Evolutionary conservation across 2,797 vertebrate genomes (phyloP).

Genomic region (Menidia menidia): DNA sequence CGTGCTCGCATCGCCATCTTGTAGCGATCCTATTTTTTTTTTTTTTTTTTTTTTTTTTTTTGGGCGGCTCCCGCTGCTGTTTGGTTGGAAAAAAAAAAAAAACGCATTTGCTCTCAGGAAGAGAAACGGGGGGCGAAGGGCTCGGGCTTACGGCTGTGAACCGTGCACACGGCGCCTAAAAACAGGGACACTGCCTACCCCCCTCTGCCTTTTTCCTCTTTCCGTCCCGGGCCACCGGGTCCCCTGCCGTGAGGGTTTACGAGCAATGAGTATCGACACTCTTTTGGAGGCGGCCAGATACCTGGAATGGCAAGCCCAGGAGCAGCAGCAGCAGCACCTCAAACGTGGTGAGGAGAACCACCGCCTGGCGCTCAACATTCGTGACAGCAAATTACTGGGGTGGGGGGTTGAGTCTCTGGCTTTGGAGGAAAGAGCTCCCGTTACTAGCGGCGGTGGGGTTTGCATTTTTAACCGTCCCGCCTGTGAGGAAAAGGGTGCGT

Average conservation of each 20-base stretch:
- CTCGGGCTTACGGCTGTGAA: constrained; percentile 39
- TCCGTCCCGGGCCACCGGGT: constrained; percentile 76
- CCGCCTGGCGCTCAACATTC: constrained; percentile 20
- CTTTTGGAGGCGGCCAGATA: constrained; percentile 96
- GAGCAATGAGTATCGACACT: constrained; percentile 97
- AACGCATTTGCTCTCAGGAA: constrained; percentile 29
- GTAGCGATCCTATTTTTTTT: constrained; percentile 89
- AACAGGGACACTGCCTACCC: constrained; percentile 55
- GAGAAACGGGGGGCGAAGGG: constrained; percentile 26
- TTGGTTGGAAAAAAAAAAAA: constrained; percentile 54
- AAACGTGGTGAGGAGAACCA: constrained; percentile 89
- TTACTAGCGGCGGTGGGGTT: constrained; percentile 25
- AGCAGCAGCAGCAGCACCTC: constrained; percentile 92
- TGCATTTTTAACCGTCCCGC: constrained; percentile 52
- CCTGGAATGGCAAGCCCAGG: constrained; percentile 97
- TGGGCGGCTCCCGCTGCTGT: too few species aligned
- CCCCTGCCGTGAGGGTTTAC: constrained; percentile 67
- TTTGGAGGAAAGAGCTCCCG: constrained; percentile 5
- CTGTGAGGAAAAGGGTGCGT: constrained; percentile 29
- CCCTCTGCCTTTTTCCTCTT: constrained; percentile 59
- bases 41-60: constrained; percentile 31
- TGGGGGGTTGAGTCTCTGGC: not conserved
- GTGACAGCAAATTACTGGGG: constrained; percentile 5
- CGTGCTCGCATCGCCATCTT: constrained; percentile 98
- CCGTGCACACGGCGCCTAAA: constrained; percentile 56